Base-by-base conservation (phyloP, 2,888 invertebrate genomes). In the Drosophila gaucha region DNA sequence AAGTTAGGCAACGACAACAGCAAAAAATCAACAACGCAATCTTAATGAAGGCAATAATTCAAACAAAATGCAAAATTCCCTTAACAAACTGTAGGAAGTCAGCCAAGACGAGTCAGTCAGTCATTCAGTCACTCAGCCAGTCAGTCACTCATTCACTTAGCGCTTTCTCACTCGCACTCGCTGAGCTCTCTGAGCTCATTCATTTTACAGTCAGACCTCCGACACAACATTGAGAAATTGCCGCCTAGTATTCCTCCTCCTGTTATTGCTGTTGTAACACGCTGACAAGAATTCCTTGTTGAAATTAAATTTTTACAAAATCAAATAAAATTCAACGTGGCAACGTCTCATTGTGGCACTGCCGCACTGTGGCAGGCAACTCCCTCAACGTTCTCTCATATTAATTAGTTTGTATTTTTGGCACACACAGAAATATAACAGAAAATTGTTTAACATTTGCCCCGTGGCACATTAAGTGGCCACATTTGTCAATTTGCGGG, bases 341-440 rank as follows among this genome's bases (percentile, higher is more conserved):
- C 67, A 65, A 41, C 31, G 24, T 46, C 28, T 31, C 46, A 46
- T 46, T 46, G 46, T 31, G 46, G 43, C 52, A 44, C 18, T 52
- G 52, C 24, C 28, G 38, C 43, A 28, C 38, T 52, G 63, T 44
- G 63, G 44, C 69, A 69, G 26, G 28, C 62, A 57, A 65, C 54
- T 79, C 80, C 76, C 76, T 47, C 39, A 62, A 65, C 68, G 63
- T 56, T 60, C 58, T 72, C 55, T 55, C 63, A 82, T 84, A 85
- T 85, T 85, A 85, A 85, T 85, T 85, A 85, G 83, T 86, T 79
- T 80, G 88, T 85, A 85, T 85, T 85, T 88, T 88, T 83, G 88
- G 88, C 83, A 87, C 66, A 86, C 66, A 44, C 28, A 8, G 67
- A 68, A 69, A 73, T 69, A 73, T 69, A 75, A 73, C 67, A 82